Base-by-base conservation (phyloP, 92 coral and sea anemone species). In the Chrysogorgia sp. region DNA sequence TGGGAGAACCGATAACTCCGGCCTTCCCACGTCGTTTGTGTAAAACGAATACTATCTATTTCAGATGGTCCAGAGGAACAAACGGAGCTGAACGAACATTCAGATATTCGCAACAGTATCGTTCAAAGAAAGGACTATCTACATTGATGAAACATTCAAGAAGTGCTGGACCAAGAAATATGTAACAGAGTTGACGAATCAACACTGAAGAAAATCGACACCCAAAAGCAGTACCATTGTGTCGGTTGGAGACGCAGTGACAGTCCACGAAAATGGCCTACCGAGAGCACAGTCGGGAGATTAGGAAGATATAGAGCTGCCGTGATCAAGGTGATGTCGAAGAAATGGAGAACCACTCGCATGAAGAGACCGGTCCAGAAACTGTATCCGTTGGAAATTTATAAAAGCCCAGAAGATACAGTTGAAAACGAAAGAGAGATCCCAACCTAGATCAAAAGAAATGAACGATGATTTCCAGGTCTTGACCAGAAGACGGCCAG, bases 171-270 rank as follows among this genome's bases (percentile, higher is more conserved):
- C 10, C 22, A 47, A 33, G 21, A 66, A 71, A 53, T 71, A 72
- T 9, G 34, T 72, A 7, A 6, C 66, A n/a, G 79, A 72, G 17
- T 53, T 72, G 60, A 50, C 71, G 20, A 53, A 72, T 17, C 64
- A 45, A 15, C 74, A 76, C 20, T 32, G 58, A 41, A 37, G 19
- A 56, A 33, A 22, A 3, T 13, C 40, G 10, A 40, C 30, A 30
- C 55, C 33, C 6, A 55, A 45, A 35, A 19, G 32, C n/a, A 56
- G 33, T 12, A 29, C 34, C 9, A 20, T 23, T 20, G 17, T 52
- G 17, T 52, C 59, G 6, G 20, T 20, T n/a, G 83, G 83, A 23
- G 83, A 79, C 31, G 45, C 65, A 2, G 83, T 79, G 8, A 79
- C 83, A 61, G 67, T 79, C 7, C 61, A 40, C 25, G 76, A 79